Evolutionary conservation across 1,140 invertebrate genomes (phyloP), one percentile per base, ranked within the genome.

Genomic region (Lepidostoma basale): DNA sequence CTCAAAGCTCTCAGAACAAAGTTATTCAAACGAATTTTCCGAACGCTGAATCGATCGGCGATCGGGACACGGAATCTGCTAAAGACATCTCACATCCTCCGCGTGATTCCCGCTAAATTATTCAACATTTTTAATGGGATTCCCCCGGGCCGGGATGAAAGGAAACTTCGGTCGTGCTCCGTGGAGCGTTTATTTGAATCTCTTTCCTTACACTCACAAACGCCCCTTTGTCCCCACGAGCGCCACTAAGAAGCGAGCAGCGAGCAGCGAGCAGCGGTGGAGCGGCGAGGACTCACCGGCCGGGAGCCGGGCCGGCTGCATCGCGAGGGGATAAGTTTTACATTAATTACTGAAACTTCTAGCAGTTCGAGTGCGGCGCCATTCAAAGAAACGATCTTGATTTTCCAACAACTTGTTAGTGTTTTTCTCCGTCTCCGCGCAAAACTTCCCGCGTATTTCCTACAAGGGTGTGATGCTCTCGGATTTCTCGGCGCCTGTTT

Each of bases 121-220:
- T 69, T 69, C 67, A 64, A 52, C 49, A 45, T 58, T 64, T 69
- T 69, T 69, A 69, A 69, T 69, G 62, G 67, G 47, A 68, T 68
- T 44, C 66, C 30, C 40, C 36, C 22, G 40, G 39, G 59, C 26
- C 52, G 67, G n/a, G 45, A 62, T 54, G 49, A 56, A 66, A 45
- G 42, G 36, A 58, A 66, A 63, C 60, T 65, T 59, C 65, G 39
- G 49, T 40, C 39, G 68, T 63, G 40, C 47, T 64, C 30, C 39
- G 52, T 30, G 44, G 28, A 70, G 39, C 68, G 68, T 60, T 70
- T 70, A 70, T 65, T 66, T 60, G 68, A 70, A 66, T 52, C 67
- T 60, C 54, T 44, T 59, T 58, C 65, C 52, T 44, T 45, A 25
- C 23, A 40, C 25, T 44, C 25, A 59, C 65, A 59, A 59, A 67